Percentiles rank a stretch among this genome's conserved stretches.
Evolutionary conservation across 2,113 vertebrate species (phyloP).

Genomic region (Heterotilapia buettikoferi): DNA sequence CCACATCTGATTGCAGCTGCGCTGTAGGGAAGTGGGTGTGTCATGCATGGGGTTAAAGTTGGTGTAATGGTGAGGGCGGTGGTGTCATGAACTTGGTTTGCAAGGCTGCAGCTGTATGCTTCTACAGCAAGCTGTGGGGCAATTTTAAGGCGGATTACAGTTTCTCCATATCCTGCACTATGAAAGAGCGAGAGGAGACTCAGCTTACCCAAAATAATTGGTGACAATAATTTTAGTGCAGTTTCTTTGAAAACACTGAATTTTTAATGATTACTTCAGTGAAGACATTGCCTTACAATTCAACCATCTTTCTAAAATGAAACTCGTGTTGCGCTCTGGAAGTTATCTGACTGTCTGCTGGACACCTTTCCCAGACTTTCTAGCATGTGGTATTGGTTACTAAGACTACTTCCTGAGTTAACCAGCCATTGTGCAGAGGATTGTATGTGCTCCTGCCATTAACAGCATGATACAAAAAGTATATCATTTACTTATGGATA

Average conservation of each 20-base stretch:
- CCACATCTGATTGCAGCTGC: not conserved
- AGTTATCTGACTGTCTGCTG: not conserved
- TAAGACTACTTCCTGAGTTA: not conserved
- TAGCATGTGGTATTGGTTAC: not conserved
- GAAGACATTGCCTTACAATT: not conserved
- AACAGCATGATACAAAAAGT: not conserved
- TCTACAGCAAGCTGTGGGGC: not conserved
- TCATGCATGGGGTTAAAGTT: not conserved
- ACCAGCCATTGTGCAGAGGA: not conserved
- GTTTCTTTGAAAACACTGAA: not conserved
- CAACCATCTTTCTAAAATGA: not conserved
- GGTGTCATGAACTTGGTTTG: not conserved
- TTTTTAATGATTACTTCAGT: not conserved
- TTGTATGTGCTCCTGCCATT: not conserved
- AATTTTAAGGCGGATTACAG: not conserved
- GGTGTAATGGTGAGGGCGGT: not conserved
- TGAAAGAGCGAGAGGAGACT: rapidly evolving
- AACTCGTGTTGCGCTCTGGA: not conserved
- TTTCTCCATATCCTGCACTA: not conserved
- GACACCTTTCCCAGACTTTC: not conserved
- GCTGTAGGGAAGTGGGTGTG: not conserved
- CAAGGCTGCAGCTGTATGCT: not conserved
- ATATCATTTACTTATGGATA: not conserved
- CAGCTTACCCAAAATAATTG: not conserved
- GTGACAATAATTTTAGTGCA: not conserved